A percentile compares a stretch with the other conserved stretches of the same genome.
Evolutionary conservation across 2,797 vertebrate species (phyloP).

Genomic region (Sitta carolinensis): DNA sequence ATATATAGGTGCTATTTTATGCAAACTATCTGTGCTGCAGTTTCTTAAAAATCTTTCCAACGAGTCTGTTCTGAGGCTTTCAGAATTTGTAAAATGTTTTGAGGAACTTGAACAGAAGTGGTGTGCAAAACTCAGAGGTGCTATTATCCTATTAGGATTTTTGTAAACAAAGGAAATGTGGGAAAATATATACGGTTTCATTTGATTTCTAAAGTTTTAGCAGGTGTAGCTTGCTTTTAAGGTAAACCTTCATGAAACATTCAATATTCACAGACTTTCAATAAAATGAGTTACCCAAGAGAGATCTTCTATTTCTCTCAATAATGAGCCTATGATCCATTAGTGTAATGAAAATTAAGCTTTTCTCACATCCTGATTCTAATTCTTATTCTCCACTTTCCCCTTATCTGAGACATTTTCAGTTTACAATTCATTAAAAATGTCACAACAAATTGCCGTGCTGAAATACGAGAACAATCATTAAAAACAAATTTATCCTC

Average conservation of each 20-base stretch:
- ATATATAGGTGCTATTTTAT: not conserved
- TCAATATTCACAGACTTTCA: not conserved
- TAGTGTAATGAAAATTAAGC: not conserved
- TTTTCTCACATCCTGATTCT: not conserved
- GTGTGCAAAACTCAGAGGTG: not conserved
- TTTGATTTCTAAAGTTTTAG: not conserved
- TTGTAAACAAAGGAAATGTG: not conserved
- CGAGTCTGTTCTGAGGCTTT: fast-evolving
- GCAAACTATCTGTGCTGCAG: not conserved
- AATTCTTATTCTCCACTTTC: not conserved
- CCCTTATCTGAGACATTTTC: not conserved
- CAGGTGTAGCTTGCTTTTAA: not conserved
- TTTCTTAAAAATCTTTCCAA: not conserved
- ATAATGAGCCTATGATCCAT: not conserved
- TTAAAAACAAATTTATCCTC: slow-evolving; percentile 22
- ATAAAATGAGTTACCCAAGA: not conserved
- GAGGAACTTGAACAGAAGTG: not conserved
- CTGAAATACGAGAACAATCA: not conserved
- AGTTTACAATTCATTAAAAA: not conserved
- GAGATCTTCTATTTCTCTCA: not conserved
- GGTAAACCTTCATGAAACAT: not conserved
- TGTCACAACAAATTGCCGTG: not conserved
- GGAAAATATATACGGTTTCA: not conserved
- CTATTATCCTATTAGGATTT: not conserved
- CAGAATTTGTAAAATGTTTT: not conserved